A percentile compares a stretch with the other conserved stretches of the same genome.
These are phyloP conservation scores for Callitettix versicolor DNA, from an alignment of 1,140 invertebrate species.

Conservation along the genomic window DNA sequence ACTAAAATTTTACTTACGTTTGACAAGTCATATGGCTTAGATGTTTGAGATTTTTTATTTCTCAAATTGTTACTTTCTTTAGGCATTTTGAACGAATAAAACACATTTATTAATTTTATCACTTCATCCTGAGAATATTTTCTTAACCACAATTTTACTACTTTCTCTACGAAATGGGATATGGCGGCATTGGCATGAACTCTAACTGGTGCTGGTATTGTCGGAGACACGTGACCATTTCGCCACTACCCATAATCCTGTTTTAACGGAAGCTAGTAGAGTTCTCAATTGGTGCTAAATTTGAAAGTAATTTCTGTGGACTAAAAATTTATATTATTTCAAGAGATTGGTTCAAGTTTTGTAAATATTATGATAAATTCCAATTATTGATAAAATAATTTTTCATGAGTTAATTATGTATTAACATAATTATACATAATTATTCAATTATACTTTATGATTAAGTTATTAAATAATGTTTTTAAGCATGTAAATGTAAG, in stretches of 20 bases:
- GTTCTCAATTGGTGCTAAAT: background rate
- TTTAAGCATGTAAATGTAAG: too few species aligned
- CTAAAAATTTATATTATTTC: too few species aligned
- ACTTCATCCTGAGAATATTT: slow-evolving; percentile 6
- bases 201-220: slow-evolving; percentile 2
- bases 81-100: slow-evolving; percentile 2
- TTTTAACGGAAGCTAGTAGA: background rate
- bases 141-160: slow-evolving; percentile 1
- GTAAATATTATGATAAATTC: too few species aligned
- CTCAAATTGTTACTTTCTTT: slow-evolving; percentile 15
- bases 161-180: slow-evolving; percentile 7
- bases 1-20: slow-evolving; percentile 18
- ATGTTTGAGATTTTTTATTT: slow-evolving; percentile 10
- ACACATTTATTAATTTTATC: slow-evolving; percentile 14
- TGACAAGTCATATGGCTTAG: slow-evolving; percentile 21
- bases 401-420: too few species aligned
- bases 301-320: too few species aligned
- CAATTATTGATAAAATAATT: too few species aligned
- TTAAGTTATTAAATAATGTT: too few species aligned
- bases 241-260: background rate
- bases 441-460: too few species aligned
- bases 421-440: too few species aligned
- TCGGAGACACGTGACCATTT: slow-evolving; percentile 2
- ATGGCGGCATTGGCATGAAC: slow-evolving; percentile 14
- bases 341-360: too few species aligned